Evolutionary conservation across 2,797 vertebrate genomes (phyloP).

Genomic region (Lagothrix lagotricha): DNA sequence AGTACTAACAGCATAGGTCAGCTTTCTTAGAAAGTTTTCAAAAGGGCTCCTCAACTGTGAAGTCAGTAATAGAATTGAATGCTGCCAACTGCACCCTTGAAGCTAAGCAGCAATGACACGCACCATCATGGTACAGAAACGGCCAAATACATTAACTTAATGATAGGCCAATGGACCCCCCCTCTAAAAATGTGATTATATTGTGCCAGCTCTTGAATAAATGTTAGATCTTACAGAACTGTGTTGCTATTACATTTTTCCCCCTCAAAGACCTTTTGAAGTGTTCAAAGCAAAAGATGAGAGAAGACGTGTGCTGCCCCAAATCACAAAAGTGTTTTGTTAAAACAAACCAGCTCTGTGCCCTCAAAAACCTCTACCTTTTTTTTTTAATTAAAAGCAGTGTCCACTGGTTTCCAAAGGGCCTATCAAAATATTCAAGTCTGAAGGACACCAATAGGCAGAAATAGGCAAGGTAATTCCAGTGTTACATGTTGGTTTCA

Average conservation of each 20-base stretch:
- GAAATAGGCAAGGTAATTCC: neutral
- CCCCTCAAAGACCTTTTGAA: slow-evolving; percentile 57
- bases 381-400: slow-evolving; percentile 35
- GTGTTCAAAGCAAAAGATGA: slow-evolving; percentile 60
- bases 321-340: slow-evolving; percentile 20
- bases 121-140: neutral
- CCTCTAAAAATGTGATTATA: neutral
- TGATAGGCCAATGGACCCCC: neutral
- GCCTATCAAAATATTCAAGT: neutral
- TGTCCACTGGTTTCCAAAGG: slow-evolving; percentile 26
- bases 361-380: slow-evolving; percentile 8
- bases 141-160: slow-evolving; percentile 45
- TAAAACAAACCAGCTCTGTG: slow-evolving; percentile 44
- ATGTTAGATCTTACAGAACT: slow-evolving; percentile 52
- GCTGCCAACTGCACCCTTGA: slow-evolving; percentile 5
- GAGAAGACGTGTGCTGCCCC: neutral
- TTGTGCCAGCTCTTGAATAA: slow-evolving; percentile 9
- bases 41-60: slow-evolving; percentile 42
- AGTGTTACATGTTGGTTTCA: neutral
- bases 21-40: slow-evolving; percentile 33
- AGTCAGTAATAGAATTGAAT: slow-evolving; percentile 23
- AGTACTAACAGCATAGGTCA: neutral
- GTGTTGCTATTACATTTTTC: slow-evolving; percentile 30
- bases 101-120: slow-evolving; percentile 20
- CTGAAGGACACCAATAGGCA: neutral